Percentiles rank a stretch among this genome's conserved stretches.
Conservation (phyloP, 2,113 vertebrate genomes). For the Maccullochella peelii region DNA sequence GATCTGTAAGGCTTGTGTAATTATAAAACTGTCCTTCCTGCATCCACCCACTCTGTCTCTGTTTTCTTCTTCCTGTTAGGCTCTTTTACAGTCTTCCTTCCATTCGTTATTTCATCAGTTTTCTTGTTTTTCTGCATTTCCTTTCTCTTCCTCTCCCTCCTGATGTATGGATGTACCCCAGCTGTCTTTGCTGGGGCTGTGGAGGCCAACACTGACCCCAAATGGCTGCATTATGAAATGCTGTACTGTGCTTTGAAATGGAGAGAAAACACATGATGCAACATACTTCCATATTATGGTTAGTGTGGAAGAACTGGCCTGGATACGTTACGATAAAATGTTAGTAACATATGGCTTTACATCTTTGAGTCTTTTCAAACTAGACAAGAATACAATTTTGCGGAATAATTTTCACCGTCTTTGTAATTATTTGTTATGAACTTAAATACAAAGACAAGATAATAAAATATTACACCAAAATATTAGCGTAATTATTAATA, state of each 20-base stretch:
- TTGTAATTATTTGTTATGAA: neutral
- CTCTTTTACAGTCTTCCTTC: constrained; percentile 38
- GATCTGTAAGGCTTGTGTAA: constrained; percentile 39
- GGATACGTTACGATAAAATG: too few relatives aligned
- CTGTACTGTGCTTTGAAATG: constrained; percentile 37
- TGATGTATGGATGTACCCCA: constrained; percentile 59
- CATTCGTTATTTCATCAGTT: constrained; percentile 56
- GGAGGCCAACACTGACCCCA: constrained; percentile 83
- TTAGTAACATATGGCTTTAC: too few relatives aligned
- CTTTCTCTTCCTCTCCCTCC: constrained; percentile 35
- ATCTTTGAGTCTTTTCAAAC: neutral
- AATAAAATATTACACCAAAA: neutral
- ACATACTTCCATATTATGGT: constrained; percentile 49
- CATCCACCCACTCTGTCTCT: constrained; percentile 40
- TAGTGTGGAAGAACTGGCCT: constrained; percentile 37
- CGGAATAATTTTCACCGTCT: neutral
- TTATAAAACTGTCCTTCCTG: constrained; percentile 38
- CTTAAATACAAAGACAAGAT: neutral
- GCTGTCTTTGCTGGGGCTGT: constrained; percentile 38
- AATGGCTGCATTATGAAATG: constrained; percentile 73
- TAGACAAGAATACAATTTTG: neutral
- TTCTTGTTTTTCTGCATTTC: constrained; percentile 64
- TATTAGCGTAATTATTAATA: neutral
- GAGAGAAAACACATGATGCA: constrained; percentile 66
- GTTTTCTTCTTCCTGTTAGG: constrained; percentile 39